Evolutionary conservation across 2,888 invertebrate species (phyloP).

Genomic region (Protophormia terraenovae): DNA sequence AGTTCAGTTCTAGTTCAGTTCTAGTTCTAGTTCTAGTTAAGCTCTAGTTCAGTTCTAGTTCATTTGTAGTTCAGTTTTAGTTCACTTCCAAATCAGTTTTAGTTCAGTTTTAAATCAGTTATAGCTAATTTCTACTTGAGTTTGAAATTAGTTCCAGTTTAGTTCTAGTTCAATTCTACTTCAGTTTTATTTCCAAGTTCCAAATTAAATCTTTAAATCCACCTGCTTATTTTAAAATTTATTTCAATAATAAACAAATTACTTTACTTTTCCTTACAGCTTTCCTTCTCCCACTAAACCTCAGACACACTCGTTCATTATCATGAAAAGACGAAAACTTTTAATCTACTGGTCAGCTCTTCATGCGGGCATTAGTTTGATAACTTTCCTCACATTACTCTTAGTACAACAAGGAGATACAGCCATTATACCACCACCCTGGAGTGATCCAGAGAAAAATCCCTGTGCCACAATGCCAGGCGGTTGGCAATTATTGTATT

Average conservation of each 20-base stretch:
- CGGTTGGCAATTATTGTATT: constrained; percentile 93
- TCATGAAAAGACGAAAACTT: constrained; percentile 76
- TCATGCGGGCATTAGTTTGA: constrained; percentile 73
- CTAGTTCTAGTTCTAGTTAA: too few relatives aligned
- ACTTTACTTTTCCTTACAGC: neutral
- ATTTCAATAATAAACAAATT: too few relatives aligned
- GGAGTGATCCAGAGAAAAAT: constrained; percentile 91
- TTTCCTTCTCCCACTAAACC: neutral
- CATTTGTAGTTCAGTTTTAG: too few relatives aligned
- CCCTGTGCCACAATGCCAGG: constrained; percentile 90
- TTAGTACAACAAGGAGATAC: constrained; percentile 70
- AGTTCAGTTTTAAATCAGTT: too few relatives aligned
- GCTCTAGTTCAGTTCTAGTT: too few relatives aligned
- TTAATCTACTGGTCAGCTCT: constrained; percentile 73
- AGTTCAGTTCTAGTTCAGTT: neutral
- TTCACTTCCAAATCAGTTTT: too few relatives aligned
- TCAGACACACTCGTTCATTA: neutral
- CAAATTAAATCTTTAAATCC: too few relatives aligned
- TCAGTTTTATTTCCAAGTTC: too few relatives aligned
- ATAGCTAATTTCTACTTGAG: too few relatives aligned
- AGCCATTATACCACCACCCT: constrained; percentile 90
- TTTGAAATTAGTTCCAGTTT: too few relatives aligned
- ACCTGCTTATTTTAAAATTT: too few relatives aligned
- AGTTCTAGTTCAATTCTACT: too few relatives aligned
- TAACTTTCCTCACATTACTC: constrained; percentile 72